Evolutionary conservation across 2,888 invertebrate genomes (phyloP), one percentile per base, ranked within the genome.

Genomic region (Pocota personata): DNA sequence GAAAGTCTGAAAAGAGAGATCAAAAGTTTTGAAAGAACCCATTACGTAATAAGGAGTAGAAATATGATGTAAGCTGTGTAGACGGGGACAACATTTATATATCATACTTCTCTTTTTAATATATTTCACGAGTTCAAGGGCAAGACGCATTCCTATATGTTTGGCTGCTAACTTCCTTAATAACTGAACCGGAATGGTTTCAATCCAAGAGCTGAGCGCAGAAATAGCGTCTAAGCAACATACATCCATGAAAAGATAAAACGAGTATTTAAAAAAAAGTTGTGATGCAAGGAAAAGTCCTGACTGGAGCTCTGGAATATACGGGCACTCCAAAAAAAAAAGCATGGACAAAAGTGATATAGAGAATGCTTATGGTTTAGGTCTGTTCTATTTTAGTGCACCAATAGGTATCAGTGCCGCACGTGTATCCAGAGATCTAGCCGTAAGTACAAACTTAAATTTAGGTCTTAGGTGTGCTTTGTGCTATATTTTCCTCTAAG

Each of bases 1-100:
- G 96, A 93, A 99, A 99, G 94, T 99, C 99, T 97, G 91, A 82
- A 89, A 90, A 46, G 91, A 82, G 60, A 64, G 30, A 55, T 40
- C 58, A 57, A 57, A 14, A 5, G 21, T 32, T 8, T 52, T 73
- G 21, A 60, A 4, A 30, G 10, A 43, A 30, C 6, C 58, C 5
- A 46, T 24, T 7, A 32, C 14, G 46, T 0, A 37, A 50, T 50
- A 12, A 43, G 16, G 30, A 46, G 4, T 21, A 71, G 10, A 10
- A 14, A 55, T 37, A 43, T 48, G 16, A 24, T 30, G 37, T 71
- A 43, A 50, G 16, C 35, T 30, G 24, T 32, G 8, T 7, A 24
- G 69, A 55, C 14, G 2, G 10, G 7, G 12, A 43, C 43, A 43
- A 43, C 24, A 60, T 58, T 58, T 40, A 58, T 27, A 12, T 35